Percentiles rank a stretch among this genome's conserved stretches.
phyloP scores from a whole-genome alignment of 2,797 vertebrate species.

The Leptatherina wallacei region DNA sequence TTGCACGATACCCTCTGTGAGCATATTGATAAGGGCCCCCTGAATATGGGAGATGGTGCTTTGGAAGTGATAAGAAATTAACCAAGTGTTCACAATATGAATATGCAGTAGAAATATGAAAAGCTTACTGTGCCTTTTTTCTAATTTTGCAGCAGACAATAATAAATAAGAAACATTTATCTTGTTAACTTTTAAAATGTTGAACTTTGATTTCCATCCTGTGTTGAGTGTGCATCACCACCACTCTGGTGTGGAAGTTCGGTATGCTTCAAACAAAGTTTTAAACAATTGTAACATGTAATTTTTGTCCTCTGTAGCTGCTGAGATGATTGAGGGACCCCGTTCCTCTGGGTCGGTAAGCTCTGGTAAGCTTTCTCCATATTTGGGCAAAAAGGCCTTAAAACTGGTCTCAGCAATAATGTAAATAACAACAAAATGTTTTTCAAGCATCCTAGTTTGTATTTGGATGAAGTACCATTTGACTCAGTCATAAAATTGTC shows the following conservation, averaged over 20 bases:
- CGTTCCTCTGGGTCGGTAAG: constrained; percentile 78
- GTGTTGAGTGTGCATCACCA: not conserved
- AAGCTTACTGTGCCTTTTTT: not conserved
- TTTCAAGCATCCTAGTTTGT: constrained; percentile 8
- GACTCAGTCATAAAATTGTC: constrained; percentile 8
- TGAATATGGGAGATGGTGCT: constrained; percentile 34
- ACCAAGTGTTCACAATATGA: constrained; percentile 9
- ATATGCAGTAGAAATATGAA: constrained; percentile 1
- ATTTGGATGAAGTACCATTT: constrained; percentile 12
- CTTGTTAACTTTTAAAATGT: not conserved
- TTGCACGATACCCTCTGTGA: constrained; percentile 64
- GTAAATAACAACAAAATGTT: constrained; percentile 7
- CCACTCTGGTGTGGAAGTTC: not conserved
- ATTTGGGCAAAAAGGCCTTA: constrained; percentile 26
- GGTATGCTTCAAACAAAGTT: not conserved
- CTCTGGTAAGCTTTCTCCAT: constrained; percentile 78
- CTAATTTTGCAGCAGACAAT: not conserved
- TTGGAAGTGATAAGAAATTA: constrained; percentile 51
- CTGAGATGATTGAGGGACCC: constrained; percentile 78
- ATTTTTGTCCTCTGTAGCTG: constrained; percentile 64
- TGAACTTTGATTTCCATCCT: not conserved
- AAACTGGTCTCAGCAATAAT: not conserved
- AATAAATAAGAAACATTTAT: not conserved
- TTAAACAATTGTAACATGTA: constrained; percentile 33
- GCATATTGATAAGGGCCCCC: constrained; percentile 74